Conservation (phyloP, 2,113 vertebrate genomes). For the Heteronetta atricapilla region DNA sequence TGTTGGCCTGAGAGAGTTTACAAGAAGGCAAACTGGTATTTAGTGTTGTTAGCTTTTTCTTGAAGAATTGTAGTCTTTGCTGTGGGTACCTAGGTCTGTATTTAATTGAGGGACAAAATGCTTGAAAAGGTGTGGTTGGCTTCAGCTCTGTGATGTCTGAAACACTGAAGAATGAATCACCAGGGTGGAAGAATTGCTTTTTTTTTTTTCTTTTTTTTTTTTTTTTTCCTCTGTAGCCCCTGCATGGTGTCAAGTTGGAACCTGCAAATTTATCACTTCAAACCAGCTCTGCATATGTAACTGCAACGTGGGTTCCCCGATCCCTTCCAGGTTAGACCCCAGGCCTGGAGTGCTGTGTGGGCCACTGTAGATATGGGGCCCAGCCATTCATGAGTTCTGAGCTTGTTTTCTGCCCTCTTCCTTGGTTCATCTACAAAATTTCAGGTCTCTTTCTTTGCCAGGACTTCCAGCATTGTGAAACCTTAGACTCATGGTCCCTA, state of each 20-base stretch:
- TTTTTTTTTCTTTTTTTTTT: not conserved
- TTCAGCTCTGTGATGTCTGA: slow-evolving; percentile 32
- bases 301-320: not conserved
- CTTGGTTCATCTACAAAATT: not conserved
- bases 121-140: not conserved
- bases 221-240: not conserved
- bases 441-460: not conserved
- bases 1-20: not conserved
- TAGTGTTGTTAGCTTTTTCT: not conserved
- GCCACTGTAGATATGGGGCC: not conserved
- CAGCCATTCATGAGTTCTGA: not conserved
- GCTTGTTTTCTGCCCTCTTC: not conserved
- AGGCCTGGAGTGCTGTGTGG: not conserved
- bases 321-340: not conserved
- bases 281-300: not conserved
- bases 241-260: slow-evolving; percentile 15
- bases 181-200: not conserved
- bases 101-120: slow-evolving; percentile 37
- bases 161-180: slow-evolving; percentile 24
- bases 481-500: not conserved
- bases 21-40: not conserved
- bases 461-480: not conserved
- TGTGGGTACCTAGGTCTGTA: not conserved
- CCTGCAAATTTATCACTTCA: not conserved
- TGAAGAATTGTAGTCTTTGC: not conserved